Conservation (phyloP, 64 coral and sea anemone genomes). For the Actinia equina region DNA sequence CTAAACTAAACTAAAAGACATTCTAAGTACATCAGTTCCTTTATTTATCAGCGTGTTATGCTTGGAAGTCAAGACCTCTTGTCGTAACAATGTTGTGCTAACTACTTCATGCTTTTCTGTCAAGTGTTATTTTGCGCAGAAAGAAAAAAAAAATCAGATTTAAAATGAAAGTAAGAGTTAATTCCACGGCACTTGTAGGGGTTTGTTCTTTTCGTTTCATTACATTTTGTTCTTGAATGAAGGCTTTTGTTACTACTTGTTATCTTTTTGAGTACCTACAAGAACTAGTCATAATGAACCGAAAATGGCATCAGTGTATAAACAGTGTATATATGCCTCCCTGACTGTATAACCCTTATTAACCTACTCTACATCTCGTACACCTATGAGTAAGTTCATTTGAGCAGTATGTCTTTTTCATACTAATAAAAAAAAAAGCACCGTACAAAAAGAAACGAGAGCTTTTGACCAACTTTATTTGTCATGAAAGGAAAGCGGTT, state of each 20-base stretch:
- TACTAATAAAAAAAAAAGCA: too few relatives aligned
- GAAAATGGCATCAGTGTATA: neutral
- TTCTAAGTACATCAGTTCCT: conserved; percentile 7
- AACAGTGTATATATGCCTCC: neutral
- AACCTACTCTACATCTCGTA: neutral
- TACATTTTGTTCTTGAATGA: neutral
- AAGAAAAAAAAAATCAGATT: neutral
- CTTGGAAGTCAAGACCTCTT: conserved; percentile 7
- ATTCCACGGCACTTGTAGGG: neutral
- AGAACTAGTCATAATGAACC: conserved; percentile 16
- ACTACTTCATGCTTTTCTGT: conserved; percentile 7
- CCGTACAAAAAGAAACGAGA: neutral
- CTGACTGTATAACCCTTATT: neutral
- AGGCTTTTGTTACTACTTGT: conserved; percentile 13
- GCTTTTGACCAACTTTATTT: neutral
- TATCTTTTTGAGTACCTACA: conserved; percentile 10
- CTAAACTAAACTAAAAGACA: neutral
- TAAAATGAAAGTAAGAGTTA: neutral
- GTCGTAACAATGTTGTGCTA: neutral
- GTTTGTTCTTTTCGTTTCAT: neutral
- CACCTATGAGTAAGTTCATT: neutral
- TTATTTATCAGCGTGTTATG: neutral
- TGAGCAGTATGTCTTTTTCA: too few relatives aligned
- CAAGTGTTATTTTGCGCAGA: neutral
- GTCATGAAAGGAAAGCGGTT: neutral